These are phyloP conservation scores for Endomychus coccineus DNA, from an alignment of 2,888 invertebrate genomes.

Conservation along the genomic window DNA sequence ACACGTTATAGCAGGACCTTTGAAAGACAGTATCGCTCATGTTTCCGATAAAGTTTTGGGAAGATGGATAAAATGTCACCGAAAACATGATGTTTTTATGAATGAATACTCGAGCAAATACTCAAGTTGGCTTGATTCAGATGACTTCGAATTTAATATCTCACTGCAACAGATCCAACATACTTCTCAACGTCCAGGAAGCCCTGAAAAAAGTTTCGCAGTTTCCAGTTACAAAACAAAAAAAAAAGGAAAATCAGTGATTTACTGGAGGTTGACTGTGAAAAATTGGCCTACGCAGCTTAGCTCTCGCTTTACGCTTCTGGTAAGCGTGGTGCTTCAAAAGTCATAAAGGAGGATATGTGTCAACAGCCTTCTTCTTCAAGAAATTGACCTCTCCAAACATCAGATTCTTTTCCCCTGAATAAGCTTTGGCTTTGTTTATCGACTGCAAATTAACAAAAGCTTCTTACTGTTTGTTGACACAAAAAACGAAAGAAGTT, in stretches of 20 bases:
- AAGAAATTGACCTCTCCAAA: neutral
- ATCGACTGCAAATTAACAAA: too few relatives aligned
- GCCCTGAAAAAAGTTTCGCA: slow-evolving; percentile 3
- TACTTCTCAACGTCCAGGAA: slow-evolving; percentile 1
- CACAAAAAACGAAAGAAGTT: too few relatives aligned
- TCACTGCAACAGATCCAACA: neutral
- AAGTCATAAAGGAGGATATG: neutral
- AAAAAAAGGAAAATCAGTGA: slow-evolving; percentile 5
- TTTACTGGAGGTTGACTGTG: slow-evolving; percentile 3
- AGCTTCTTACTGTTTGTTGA: too few relatives aligned
- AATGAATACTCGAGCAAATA: slow-evolving; percentile 3
- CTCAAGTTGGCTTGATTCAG: neutral
- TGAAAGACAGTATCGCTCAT: neutral
- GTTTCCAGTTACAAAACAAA: slow-evolving; percentile 1
- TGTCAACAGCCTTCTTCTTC: neutral
- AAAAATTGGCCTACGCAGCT: slow-evolving; percentile 3
- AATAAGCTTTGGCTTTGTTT: too few relatives aligned
- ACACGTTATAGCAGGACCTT: too few relatives aligned
- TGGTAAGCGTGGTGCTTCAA: slow-evolving; percentile 2
- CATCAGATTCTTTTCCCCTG: too few relatives aligned
- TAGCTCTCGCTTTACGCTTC: slow-evolving; percentile 3
- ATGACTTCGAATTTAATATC: slow-evolving; percentile 2
- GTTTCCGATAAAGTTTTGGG: slow-evolving; percentile 1
- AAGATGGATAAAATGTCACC: slow-evolving; percentile 3
- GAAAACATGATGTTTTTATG: neutral